Base-by-base conservation (phyloP, 2,113 vertebrate species). In the Erinaceus europaeus region DNA sequence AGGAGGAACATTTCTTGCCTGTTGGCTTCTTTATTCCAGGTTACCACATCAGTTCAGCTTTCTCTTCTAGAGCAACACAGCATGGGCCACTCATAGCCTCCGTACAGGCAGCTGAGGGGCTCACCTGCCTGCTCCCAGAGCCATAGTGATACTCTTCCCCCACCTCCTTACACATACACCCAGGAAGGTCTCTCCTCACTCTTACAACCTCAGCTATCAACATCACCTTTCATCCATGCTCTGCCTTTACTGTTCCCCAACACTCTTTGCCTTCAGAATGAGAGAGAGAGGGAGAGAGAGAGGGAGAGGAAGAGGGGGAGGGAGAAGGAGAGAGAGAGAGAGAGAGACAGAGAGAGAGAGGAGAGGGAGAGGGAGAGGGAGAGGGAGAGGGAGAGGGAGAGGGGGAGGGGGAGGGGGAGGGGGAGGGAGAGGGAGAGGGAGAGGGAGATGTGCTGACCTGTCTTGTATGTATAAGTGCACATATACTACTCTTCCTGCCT, bases 21-120 rank as follows among this genome's bases (percentile, higher is more conserved):
- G 21, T 82, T 69, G 72, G 52, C 71, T 69, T 87, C 79, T 93
- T 88, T 93, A 91, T 85, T 92, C n/a, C 57, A 55, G 84, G 89
- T 78, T 89, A 87, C 65, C 44, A 0, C 13, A 71, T 77, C 57
- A 1, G 72, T 81, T 81, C 80, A 81, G 80, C 65, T 53, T 86
- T 82, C 73, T 64, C 18, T 80, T 25, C 67, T 2, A 0, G 48
- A 5, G 4, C 46, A 73, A 29, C 25, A 4, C 2, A 32, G 21
- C 40, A 36, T 18, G 20, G 23, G 55, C 36, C 38, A 46, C 34
- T 27, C n/a, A n/a, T n/a, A 20, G 44, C 46, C 17, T 15, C 46
- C 27, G 53, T 7, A 1, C 2, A 9, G 5, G 23, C 29, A 61
- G 27, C 0, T 17, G 36, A 44, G 17, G 42, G 29, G n/a, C 34